A percentile compares a stretch with the other conserved stretches of the same genome.
These are phyloP conservation scores for Microcebus lehilahytsara DNA, from an alignment of 2,113 vertebrate species.

Conservation along the genomic window DNA sequence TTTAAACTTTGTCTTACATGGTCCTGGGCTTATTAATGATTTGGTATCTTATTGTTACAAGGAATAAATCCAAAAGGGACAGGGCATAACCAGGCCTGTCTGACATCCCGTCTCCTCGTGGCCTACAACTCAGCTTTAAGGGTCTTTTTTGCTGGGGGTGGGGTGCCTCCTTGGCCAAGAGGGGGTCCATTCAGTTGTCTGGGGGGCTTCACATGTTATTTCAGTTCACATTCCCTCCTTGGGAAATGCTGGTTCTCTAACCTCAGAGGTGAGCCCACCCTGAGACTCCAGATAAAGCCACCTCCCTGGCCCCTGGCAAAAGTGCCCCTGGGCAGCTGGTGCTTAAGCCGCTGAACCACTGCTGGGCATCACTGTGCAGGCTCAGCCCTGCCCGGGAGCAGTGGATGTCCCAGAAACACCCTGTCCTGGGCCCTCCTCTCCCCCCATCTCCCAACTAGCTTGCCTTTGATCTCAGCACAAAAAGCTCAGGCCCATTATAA, in stretches of 20 bases:
- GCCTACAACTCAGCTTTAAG: too few species aligned
- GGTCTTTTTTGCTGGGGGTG: too few species aligned
- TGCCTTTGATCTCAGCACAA: conserved; percentile 67
- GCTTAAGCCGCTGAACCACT: not conserved
- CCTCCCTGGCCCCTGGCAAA: not conserved
- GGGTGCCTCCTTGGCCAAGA: too few species aligned
- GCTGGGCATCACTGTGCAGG: not conserved
- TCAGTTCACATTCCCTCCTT: not conserved
- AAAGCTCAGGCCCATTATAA: conserved; percentile 56
- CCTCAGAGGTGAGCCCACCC: not conserved
- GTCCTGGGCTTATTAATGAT: too few species aligned
- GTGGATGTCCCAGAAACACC: not conserved
- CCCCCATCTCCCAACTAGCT: not conserved
- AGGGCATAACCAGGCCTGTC: too few species aligned
- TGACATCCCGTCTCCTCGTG: too few species aligned
- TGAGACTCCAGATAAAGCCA: not conserved
- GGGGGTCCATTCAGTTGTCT: too few species aligned
- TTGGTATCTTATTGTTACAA: too few species aligned
- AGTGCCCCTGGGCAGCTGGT: not conserved
- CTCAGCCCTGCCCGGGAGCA: not conserved
- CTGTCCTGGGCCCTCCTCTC: not conserved
- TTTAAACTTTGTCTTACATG: too few species aligned
- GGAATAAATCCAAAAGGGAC: too few species aligned
- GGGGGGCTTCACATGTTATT: too few species aligned
- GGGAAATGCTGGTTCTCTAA: not conserved